A percentile compares a stretch with the other conserved stretches of the same genome.
Conservation (phyloP, 2,888 invertebrate species). For the Zele albiditarsus region DNA sequence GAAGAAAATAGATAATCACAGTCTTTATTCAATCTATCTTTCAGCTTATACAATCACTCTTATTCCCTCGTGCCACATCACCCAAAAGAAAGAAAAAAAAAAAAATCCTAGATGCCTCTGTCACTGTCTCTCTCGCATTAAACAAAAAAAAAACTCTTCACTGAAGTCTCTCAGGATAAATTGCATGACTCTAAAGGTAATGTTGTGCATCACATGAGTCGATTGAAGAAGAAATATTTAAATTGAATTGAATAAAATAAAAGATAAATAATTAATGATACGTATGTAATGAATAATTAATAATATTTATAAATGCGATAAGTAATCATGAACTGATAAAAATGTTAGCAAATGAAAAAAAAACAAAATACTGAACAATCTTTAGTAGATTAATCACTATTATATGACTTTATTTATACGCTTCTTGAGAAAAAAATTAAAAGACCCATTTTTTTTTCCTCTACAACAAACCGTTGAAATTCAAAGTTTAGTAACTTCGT, state of each 20-base stretch:
- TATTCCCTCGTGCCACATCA: not conserved
- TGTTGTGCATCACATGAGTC: conserved; percentile 36
- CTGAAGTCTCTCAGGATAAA: conserved; percentile 35
- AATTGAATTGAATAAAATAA: not conserved
- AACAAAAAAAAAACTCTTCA: conserved; percentile 22
- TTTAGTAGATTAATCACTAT: not conserved
- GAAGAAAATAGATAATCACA: too few species aligned
- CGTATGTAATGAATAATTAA: too few species aligned
- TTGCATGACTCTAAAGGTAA: conserved; percentile 42
- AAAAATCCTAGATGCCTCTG: not conserved
- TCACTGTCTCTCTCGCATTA: conserved; percentile 15
- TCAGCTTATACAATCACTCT: not conserved
- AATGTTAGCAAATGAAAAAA: not conserved
- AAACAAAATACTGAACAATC: not conserved
- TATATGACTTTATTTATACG: not conserved
- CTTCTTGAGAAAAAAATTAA: too few species aligned
- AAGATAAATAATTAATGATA: not conserved
- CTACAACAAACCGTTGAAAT: too few species aligned
- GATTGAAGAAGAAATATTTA: conserved; percentile 20
- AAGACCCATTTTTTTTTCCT: not conserved
- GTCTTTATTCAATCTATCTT: not conserved
- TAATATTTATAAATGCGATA: not conserved
- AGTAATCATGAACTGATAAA: not conserved
- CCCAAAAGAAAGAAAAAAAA: not conserved
- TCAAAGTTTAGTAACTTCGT: too few species aligned